Evolutionary conservation across 2,113 vertebrate species (phyloP), one percentile per base, ranked within the genome.

Genomic region (Tachycineta bicolor): DNA sequence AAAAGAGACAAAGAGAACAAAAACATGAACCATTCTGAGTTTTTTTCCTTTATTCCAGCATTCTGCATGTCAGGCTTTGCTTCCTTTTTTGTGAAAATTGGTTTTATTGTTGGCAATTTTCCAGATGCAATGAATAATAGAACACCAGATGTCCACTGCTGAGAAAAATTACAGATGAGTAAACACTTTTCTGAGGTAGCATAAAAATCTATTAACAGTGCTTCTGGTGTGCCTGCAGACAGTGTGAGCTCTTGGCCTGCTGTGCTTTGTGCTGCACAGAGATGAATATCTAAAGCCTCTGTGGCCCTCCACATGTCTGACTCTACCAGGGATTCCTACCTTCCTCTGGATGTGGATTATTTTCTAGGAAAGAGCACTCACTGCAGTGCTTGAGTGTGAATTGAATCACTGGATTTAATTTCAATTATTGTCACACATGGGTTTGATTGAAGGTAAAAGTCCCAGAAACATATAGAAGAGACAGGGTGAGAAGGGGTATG

Each of bases 71-170:
- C 49, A 55, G 31, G 12, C 83, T 90, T 83, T 81, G 22, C 83
- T 93, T 15, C 59, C 75, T 81, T 70, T 78, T 78, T 83, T 89
- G 37, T 96, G 85, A 74, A 90, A 91, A 87, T 88, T 43, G 52
- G 68, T 67, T 97, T 86, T 92, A 75, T 80, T 75, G 68, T 67
- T 96, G 95, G 94, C 87, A 52, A 13, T 88, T 93, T 86, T 96
- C 96, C 92, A 95, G 80, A n/a, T 81, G 52, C 79, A 75, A 44
- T 92, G 93, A 93, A 95, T 94, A 94, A 94, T 87, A 91, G 87
- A 96, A 60, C 68, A 94, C 79, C 94, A 97, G 90, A 90, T 96
- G 94, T 95, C 93, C 88, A 71, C 86, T 84, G 65, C 76, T 4
- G 77, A 95, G 76, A 86, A 81, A 78, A 93, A 94, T 75, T 87